A percentile compares a stretch with the other conserved stretches of the same genome.
Evolutionary conservation across 2,888 invertebrate genomes (phyloP).

Genomic region (Melinaea menophilus): DNA sequence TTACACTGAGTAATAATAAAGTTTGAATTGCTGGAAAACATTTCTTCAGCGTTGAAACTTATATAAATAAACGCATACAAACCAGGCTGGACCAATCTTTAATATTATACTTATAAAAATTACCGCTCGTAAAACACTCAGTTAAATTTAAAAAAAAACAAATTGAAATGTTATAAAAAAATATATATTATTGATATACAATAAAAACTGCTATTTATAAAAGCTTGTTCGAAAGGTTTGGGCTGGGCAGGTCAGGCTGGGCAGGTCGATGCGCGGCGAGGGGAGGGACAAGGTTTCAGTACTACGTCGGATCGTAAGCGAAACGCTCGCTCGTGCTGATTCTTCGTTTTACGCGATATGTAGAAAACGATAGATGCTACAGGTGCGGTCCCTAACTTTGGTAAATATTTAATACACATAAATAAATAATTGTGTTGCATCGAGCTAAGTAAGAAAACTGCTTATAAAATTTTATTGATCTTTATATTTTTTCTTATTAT

Average conservation of each 20-base stretch:
- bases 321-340: constrained; percentile 42
- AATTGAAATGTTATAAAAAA: neutral
- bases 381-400: constrained; percentile 53
- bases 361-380: constrained; percentile 55
- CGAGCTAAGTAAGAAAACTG: constrained; percentile 36
- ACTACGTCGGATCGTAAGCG: constrained; percentile 44
- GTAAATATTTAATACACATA: constrained; percentile 47
- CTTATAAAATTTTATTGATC: constrained; percentile 39
- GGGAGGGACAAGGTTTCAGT: constrained; percentile 53
- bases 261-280: constrained; percentile 41
- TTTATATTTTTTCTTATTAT: constrained; percentile 12
- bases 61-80: too few species aligned
- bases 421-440: constrained; percentile 16
- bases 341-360: constrained; percentile 38
- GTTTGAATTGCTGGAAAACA: too few species aligned
- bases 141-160: neutral
- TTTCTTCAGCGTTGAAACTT: too few species aligned
- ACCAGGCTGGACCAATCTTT: too few species aligned
- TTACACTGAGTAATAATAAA: too few species aligned
- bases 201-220: neutral
- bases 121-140: too few species aligned
- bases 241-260: constrained; percentile 35
- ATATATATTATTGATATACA: neutral
- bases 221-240: constrained; percentile 9
- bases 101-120: too few species aligned